A percentile compares a stretch with the other conserved stretches of the same genome.
These are phyloP conservation scores for Phrynosoma platyrhinos DNA, from an alignment of 2,113 vertebrate genomes.

Conservation along the genomic window DNA sequence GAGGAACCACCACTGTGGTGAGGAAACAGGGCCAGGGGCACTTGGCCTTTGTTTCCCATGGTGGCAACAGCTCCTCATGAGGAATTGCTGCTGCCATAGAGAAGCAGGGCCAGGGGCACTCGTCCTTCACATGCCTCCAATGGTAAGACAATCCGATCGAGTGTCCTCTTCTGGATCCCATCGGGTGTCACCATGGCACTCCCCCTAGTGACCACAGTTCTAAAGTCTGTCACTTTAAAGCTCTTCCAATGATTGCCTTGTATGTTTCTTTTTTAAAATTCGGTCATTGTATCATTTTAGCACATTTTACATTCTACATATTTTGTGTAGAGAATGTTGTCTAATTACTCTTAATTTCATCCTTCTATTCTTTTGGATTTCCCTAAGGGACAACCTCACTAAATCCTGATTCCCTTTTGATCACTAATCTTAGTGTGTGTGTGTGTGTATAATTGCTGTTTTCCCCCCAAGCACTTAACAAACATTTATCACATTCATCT, in stretches of 20 bases:
- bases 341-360: constrained; percentile 30
- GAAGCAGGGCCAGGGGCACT: too few species aligned
- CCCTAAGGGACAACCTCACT: neutral
- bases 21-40: too few species aligned
- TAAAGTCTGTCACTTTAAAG: neutral
- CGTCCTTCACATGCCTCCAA: too few species aligned
- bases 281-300: neutral
- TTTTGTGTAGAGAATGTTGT: constrained; percentile 4
- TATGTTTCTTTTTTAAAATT: neutral
- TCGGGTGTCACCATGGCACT: too few species aligned
- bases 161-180: too few species aligned
- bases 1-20: too few species aligned
- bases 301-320: neutral
- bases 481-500: constrained; percentile 5
- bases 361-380: neutral
- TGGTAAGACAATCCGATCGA: too few species aligned
- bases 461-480: neutral
- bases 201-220: neutral
- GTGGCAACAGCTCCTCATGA: too few species aligned
- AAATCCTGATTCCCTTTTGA: neutral
- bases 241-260: neutral
- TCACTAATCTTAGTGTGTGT: neutral
- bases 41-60: too few species aligned
- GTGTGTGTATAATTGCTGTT: neutral
- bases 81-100: too few species aligned